These are phyloP conservation scores for Corythaeola cristata DNA, from an alignment of 2,113 vertebrate species.

Conservation along the genomic window DNA sequence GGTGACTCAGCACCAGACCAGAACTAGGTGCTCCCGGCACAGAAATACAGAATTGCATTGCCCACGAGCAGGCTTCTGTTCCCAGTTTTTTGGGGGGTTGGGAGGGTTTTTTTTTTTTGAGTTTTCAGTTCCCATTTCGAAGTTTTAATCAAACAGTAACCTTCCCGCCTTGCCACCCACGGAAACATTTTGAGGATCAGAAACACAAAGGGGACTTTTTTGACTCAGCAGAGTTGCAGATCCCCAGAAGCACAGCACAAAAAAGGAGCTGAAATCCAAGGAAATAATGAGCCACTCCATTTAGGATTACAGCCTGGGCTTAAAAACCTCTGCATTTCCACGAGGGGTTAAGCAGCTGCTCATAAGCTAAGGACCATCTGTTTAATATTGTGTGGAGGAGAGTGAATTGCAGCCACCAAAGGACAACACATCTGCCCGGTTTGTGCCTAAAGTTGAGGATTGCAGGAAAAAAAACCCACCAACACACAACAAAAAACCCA, in stretches of 20 bases:
- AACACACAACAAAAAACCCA: not conserved
- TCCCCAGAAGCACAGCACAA: not conserved
- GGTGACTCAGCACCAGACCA: not conserved
- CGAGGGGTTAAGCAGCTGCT: not conserved
- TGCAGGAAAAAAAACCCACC: not conserved
- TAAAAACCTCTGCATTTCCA: not conserved
- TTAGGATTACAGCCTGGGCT: not conserved
- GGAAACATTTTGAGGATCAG: not conserved
- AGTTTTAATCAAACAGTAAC: not conserved
- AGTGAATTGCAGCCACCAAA: not conserved
- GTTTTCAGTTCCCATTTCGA: not conserved
- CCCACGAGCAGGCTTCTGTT: not conserved
- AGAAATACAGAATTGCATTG: not conserved
- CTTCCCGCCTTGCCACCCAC: not conserved
- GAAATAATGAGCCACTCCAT: not conserved
- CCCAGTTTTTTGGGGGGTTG: no score
- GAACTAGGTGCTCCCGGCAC: not conserved
- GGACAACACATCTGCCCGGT: not conserved
- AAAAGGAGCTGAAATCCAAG: rapidly evolving
- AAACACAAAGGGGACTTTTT: not conserved
- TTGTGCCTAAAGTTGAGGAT: not conserved
- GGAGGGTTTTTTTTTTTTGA: not conserved
- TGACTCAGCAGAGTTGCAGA: not conserved
- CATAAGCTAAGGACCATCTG: not conserved
- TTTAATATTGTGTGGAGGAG: not conserved